Evolutionary conservation across 1,140 invertebrate genomes (phyloP).

Genomic region (fruit fly (Drosophila melanogaster)): DNA sequence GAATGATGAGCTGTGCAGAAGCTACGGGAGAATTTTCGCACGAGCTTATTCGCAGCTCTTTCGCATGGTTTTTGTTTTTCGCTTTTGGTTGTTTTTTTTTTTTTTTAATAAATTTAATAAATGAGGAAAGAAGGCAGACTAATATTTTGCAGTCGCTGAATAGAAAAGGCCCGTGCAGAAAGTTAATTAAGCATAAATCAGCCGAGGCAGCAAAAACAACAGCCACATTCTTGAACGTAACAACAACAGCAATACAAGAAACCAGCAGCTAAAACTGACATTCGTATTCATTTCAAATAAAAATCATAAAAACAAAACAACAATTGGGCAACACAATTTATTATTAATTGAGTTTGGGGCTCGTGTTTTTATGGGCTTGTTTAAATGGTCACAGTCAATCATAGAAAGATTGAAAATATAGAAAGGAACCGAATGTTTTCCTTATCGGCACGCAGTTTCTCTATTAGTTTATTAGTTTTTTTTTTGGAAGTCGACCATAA

Average conservation of each 20-base stretch:
- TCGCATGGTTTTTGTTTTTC: not conserved
- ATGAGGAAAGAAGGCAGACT: constrained; percentile 11
- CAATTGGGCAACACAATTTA: constrained; percentile 30
- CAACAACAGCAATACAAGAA: constrained; percentile 52
- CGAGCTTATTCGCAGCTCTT: constrained; percentile 27
- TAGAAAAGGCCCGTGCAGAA: constrained; percentile 46
- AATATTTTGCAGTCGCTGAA: constrained; percentile 24
- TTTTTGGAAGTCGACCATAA: not conserved
- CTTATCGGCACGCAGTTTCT: not conserved
- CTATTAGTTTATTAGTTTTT: not conserved
- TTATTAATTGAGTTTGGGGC: constrained; percentile 55
- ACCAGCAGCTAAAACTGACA: constrained; percentile 73
- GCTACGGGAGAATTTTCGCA: constrained; percentile 21
- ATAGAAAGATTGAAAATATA: not conserved
- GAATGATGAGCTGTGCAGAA: constrained; percentile 6
- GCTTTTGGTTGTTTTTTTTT: not conserved
- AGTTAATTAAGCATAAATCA: constrained; percentile 52
- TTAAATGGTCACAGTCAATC: constrained; percentile 5
- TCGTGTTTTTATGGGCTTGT: not conserved
- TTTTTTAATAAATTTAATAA: constrained; percentile 8
- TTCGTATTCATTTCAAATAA: constrained; percentile 83
- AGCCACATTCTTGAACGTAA: constrained; percentile 50
- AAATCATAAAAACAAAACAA: constrained; percentile 65
- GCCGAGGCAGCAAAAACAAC: constrained; percentile 46
- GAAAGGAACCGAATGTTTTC: not conserved